Evolutionary conservation across 2,797 vertebrate genomes (phyloP).

Genomic region (Gobionotothen gibberifrons): DNA sequence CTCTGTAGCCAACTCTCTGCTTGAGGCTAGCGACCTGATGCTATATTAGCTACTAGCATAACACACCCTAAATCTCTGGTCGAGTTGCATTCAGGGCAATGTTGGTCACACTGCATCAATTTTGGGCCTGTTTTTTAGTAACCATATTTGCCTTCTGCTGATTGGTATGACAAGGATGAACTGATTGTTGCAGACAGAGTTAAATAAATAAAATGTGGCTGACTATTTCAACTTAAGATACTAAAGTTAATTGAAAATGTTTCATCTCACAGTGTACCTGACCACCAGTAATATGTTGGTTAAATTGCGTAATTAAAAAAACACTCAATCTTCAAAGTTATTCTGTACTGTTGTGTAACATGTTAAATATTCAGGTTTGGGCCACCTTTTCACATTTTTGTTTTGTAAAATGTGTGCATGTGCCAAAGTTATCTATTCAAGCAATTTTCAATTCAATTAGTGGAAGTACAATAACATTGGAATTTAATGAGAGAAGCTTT

Average conservation of each 20-base stretch:
- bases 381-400: background rate
- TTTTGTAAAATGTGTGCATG: background rate
- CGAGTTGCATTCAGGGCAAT: background rate
- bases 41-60: background rate
- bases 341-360: background rate
- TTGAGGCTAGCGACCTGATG: background rate
- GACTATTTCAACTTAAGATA: background rate
- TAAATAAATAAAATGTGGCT: background rate
- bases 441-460: background rate
- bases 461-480: no score
- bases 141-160: background rate
- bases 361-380: slow-evolving; percentile 4
- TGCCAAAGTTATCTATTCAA: background rate
- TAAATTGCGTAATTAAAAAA: no score
- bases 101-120: background rate
- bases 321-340: background rate
- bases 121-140: background rate
- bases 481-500: background rate
- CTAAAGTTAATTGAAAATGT: background rate
- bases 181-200: background rate
- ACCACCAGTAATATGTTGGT: background rate
- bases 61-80: background rate
- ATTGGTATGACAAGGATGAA: background rate
- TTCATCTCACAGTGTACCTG: background rate
- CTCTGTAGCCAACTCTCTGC: background rate